Percentiles rank a stretch among this genome's conserved stretches.
Evolutionary conservation across 1,140 invertebrate genomes (phyloP).

Genomic region (Solenopsis fugax): DNA sequence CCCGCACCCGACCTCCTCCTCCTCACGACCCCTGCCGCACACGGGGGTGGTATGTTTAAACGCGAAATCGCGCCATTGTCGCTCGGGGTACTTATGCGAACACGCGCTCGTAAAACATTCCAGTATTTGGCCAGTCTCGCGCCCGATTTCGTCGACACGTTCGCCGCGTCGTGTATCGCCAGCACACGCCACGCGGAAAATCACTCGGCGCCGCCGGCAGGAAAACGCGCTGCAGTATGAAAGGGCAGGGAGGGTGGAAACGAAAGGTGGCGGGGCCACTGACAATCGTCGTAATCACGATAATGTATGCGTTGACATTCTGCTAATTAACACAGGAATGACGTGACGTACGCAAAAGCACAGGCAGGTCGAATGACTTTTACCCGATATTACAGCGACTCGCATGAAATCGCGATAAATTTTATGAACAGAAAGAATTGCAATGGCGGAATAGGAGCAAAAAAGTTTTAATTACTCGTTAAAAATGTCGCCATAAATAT

Average conservation of each 20-base stretch:
- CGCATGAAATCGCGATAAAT: background rate
- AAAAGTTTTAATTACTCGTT: background rate
- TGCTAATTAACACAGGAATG: background rate
- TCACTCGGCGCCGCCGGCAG: background rate
- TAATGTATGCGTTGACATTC: conserved; percentile 1
- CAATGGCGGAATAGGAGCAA: background rate
- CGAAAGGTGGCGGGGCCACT: background rate
- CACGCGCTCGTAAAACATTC: conserved; percentile 66
- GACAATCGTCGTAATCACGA: conserved; percentile 38
- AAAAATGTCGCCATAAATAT: conserved; percentile 12
- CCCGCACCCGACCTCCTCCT: background rate
- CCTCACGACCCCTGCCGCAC: background rate
- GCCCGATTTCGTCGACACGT: conserved; percentile 62
- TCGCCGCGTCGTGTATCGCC: conserved; percentile 43
- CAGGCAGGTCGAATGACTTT: background rate
- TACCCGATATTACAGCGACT: background rate
- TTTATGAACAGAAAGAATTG: background rate
- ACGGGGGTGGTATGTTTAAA: conserved; percentile 48
- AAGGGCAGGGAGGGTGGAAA: background rate
- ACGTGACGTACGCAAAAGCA: background rate
- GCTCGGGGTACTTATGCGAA: conserved; percentile 63
- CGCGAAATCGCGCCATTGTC: conserved; percentile 59
- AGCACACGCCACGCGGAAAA: conserved; percentile 55
- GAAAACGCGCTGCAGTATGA: background rate
- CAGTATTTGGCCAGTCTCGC: conserved; percentile 64